Percentiles rank a stretch among this genome's conserved stretches.
Conservation (phyloP, 2,113 vertebrate genomes). For the Laterallus jamaicensis region DNA sequence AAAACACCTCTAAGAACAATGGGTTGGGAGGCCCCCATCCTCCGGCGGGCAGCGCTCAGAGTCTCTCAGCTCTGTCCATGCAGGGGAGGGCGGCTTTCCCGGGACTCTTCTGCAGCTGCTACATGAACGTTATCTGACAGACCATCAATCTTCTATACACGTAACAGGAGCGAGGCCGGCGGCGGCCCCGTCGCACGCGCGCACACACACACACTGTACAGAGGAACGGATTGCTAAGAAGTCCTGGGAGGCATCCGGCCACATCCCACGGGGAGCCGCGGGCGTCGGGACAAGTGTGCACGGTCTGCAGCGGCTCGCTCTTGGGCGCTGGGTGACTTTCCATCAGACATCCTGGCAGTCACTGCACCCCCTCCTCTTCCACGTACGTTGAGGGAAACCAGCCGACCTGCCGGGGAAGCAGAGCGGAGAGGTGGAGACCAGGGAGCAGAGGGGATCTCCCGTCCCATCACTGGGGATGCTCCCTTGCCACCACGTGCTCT, state of each 20-base stretch:
- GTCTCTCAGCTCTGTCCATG: constrained; percentile 43
- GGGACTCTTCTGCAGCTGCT: neutral
- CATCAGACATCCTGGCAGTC: constrained; percentile 1
- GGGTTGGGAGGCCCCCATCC: neutral
- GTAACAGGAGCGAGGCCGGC: neutral
- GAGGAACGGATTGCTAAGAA: neutral
- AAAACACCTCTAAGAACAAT: neutral
- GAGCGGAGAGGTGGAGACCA: neutral
- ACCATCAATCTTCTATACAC: constrained; percentile 76
- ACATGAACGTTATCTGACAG: neutral
- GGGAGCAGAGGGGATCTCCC: too few relatives aligned
- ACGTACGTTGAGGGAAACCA: constrained; percentile 99
- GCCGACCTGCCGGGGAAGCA: constrained; percentile 81
- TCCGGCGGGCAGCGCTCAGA: neutral
- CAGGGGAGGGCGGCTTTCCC: neutral
- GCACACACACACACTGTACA: neutral
- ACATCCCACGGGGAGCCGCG: neutral
- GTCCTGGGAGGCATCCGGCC: neutral
- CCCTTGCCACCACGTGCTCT: fast-evolving
- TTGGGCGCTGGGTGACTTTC: neutral
- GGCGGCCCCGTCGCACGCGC: neutral
- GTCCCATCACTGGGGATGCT: neutral
- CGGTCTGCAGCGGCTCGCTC: constrained; percentile 44
- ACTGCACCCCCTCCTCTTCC: constrained; percentile 93
- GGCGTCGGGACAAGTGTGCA: constrained; percentile 29